Evolutionary conservation across 1,140 invertebrate genomes (phyloP), one percentile per base, ranked within the genome.

Genomic region (Prorops nasuta): DNA sequence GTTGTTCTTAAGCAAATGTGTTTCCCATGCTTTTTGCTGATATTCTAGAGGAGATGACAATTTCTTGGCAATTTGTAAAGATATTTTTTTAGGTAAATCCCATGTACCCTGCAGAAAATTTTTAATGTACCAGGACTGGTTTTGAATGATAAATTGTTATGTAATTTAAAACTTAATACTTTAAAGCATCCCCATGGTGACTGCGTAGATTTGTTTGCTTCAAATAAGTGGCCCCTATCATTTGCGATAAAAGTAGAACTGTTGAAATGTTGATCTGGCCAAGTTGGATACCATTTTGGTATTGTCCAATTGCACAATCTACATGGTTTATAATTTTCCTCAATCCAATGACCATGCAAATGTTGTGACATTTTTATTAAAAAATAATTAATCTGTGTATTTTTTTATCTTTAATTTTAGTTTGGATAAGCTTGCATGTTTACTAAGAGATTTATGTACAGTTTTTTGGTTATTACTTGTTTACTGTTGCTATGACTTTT

Each of bases 231-330:
- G 41, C 67, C 67, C 10, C 62, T 63, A 34, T 48, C 45, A 38
- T 71, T 46, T 14, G 58, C 56, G 31, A 58, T 39, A 55, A 67
- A 64, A 49, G 47, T 54, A 10, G 68, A 66, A 43, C 31, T 57
- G n/a, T 22, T 47, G 44, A 60, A 67, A 41, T 69, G 68, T 40
- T 40, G 65, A 16, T 22, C 47, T 9, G 64, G 66, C 63, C 56
- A 61, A 21, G 49, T 53, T 1, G 63, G 51, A 51, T 71, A 56
- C 68, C 66, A 68, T 28, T 64, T 68, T 28, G 66, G 57, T 49
- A 71, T 51, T 56, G 68, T 55, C 66, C 66, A 71, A 49, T 68
- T 69, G 52, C 49, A 41, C 32, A 71, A 58, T 59, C 54, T 67
- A 31, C 35, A 51, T 15, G 66, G 49, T 43, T 56, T 54, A 38